Conservation (phyloP, 2,797 vertebrate genomes). For the Ciconia nigra region DNA sequence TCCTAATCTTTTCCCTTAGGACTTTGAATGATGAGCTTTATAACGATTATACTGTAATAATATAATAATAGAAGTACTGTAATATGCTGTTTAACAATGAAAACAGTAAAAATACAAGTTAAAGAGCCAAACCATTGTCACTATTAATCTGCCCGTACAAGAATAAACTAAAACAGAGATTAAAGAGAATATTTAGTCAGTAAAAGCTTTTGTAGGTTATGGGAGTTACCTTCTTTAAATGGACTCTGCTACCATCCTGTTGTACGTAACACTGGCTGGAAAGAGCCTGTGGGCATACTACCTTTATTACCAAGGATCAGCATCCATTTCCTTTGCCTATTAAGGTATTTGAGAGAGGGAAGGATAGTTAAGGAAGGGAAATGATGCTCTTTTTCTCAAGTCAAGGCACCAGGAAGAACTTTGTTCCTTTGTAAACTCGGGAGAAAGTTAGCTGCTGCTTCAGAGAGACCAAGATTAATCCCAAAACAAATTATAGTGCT, state of each 20-base stretch:
- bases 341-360: background rate
- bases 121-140: background rate
- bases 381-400: background rate
- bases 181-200: background rate
- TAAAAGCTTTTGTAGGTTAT: background rate
- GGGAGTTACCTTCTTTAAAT: background rate
- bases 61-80: background rate
- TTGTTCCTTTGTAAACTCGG: background rate
- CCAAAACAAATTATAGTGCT: background rate
- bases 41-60: background rate
- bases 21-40: background rate
- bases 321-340: constrained; percentile 22
- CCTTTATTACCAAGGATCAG: background rate
- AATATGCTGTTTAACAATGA: background rate
- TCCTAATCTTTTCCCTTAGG: background rate
- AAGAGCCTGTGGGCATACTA: background rate
- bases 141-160: background rate
- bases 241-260: background rate
- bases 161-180: background rate
- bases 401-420: background rate
- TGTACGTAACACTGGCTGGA: background rate
- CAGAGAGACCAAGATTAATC: background rate
- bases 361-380: background rate
- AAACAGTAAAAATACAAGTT: background rate
- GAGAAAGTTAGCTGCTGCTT: background rate